phyloP scores from a whole-genome alignment of 2,113 vertebrate genomes.

The Scytalopus superciliaris region DNA sequence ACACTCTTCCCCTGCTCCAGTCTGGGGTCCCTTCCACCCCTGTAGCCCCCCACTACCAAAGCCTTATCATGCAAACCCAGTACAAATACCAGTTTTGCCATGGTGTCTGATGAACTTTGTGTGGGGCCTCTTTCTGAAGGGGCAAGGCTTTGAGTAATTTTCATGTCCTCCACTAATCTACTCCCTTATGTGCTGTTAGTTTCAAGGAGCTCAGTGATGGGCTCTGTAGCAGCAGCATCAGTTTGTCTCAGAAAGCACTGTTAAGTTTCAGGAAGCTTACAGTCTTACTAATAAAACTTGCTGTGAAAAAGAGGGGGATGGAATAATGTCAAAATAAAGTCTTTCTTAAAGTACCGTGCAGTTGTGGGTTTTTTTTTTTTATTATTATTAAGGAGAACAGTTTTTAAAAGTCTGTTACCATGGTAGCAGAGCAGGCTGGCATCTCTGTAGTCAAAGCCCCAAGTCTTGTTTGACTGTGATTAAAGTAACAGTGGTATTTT shows the following conservation, averaged over 20 bases:
- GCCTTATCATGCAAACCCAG: background rate
- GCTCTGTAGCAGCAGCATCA: background rate
- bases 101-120: background rate
- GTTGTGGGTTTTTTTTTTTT: background rate
- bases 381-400: slow-evolving; percentile 57
- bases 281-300: slow-evolving; percentile 43
- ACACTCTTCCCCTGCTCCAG: background rate
- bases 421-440: slow-evolving; percentile 65
- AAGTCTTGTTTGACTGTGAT: slow-evolving; percentile 55
- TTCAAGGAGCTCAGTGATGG: background rate
- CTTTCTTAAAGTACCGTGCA: slow-evolving; percentile 11
- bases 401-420: slow-evolving; percentile 68
- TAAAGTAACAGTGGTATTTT: slow-evolving; percentile 6
- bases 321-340: slow-evolving; percentile 63
- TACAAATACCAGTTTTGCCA: background rate
- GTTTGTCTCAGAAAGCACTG: background rate
- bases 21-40: background rate
- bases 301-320: slow-evolving; percentile 36
- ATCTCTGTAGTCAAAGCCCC: slow-evolving; percentile 56
- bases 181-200: background rate
- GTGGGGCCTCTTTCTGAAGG: background rate
- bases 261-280: slow-evolving; percentile 16
- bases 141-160: background rate
- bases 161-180: background rate
- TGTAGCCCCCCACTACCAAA: background rate